Base-by-base conservation (phyloP, 2,888 invertebrate genomes). In the Dexiosoma caninum region DNA sequence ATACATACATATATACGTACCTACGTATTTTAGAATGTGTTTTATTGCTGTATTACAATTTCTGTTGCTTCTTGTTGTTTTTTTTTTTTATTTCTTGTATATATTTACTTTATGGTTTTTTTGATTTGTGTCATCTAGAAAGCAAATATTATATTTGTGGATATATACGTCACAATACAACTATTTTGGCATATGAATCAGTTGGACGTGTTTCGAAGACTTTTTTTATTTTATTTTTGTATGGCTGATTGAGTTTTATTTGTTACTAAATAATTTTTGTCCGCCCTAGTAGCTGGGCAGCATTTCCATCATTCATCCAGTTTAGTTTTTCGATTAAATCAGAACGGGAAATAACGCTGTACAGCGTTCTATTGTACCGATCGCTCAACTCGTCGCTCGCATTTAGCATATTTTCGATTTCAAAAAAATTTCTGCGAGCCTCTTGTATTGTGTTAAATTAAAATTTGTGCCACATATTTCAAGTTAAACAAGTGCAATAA, bases 281-380 rank as follows among this genome's bases (percentile, higher is more conserved):
- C 46, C 64, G 51, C 82, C n/a, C 83, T 84, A 84, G 85, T 81
- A 78, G 72, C 78, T 27, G 40, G n/a, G n/a, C 79, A 67, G 55
- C 46, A 80, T 67, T 76, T 83, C 83, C 83, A 86, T 87, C 84
- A 85, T 85, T 44, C 81, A 67, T 76, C 87, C 87, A 87, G 87
- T 87, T 86, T 83, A 85, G 86, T 87, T 86, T 85, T 86, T 85
- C 84, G 86, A 87, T 84, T 85, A 85, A 86, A 83, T 84, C 86
- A 85, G 84, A 86, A 84, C 87, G 85, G 84, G 72, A 83, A 85
- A 83, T 77, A 81, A 32, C 51, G 42, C 30, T 57, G 40, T 40
- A 21, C 23, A 49, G 7, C 37, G 21, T 57, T 53, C 49, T 19
- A 14, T 8, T 60, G 21, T 37, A 46, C 30, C 23, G 27, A 27